These are phyloP conservation scores for Capitella teleta DNA, from an alignment of 1,140 invertebrate species.

Conservation along the genomic window DNA sequence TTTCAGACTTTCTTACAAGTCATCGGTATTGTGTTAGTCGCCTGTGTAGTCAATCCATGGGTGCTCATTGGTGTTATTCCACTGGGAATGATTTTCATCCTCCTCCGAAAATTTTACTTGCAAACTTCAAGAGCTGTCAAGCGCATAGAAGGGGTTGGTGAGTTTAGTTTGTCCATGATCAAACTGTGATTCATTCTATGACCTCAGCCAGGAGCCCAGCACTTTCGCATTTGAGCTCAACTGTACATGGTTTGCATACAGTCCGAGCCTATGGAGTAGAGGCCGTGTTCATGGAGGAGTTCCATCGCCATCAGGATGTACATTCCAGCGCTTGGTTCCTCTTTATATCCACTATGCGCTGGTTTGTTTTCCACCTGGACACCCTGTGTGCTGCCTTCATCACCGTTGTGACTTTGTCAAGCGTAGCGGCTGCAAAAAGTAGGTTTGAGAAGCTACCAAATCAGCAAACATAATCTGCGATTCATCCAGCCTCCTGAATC, in stretches of 20 bases:
- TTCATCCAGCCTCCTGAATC: too few species aligned
- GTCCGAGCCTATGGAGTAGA: constrained; percentile 71
- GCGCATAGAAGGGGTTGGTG: constrained; percentile 74
- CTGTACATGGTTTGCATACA: constrained; percentile 76
- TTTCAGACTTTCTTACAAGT: too few species aligned
- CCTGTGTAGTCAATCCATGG: constrained; percentile 62
- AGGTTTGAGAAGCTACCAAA: too few species aligned
- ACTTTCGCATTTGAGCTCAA: constrained; percentile 75
- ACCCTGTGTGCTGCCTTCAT: constrained; percentile 61
- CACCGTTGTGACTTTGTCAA: constrained; percentile 37
- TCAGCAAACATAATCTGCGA: too few species aligned
- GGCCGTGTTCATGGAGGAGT: constrained; percentile 50
- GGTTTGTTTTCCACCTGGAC: constrained; percentile 74
- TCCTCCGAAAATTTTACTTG: constrained; percentile 66
- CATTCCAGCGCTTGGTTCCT: constrained; percentile 47
- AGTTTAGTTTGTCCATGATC: too few species aligned
- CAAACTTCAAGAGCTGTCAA: constrained; percentile 72
- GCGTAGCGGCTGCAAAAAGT: constrained; percentile 27
- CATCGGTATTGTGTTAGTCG: constrained; percentile 63
- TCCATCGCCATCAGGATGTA: constrained; percentile 57
- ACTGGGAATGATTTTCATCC: constrained; percentile 59
- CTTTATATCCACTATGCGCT: constrained; percentile 64
- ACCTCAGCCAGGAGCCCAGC: constrained; percentile 54
- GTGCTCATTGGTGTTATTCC: constrained; percentile 53
- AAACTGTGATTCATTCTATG: too few species aligned